Evolutionary conservation across 1,140 invertebrate species (phyloP), one percentile per base, ranked within the genome.

Genomic region (Euborellia annulipes): DNA sequence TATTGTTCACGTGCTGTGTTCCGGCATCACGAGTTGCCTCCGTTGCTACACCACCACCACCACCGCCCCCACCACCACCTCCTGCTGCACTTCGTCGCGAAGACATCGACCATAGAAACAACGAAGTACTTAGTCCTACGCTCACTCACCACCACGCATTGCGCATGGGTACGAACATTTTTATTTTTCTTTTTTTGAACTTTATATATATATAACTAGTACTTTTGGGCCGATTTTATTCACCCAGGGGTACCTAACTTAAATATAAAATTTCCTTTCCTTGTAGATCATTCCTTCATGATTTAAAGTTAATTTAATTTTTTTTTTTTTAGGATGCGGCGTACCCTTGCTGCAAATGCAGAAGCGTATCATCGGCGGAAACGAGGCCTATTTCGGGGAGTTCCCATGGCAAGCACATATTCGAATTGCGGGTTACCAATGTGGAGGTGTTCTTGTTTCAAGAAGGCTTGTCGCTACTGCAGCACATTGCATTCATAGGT

Each of bases 361-460:
- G 53, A 85, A 84, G 55, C 62, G 84, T 46, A 87, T 88, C 36
- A 85, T 88, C 37, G 80, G 80, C 9, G 79, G 79, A 2, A 60
- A 73, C 9, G 75, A 77, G 39, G 79, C 79, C 0, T 64, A 68
- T 44, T 78, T 79, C 52, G 83, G 78, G 0, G 82, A 87, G 64
- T 80, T 84, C 57, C 84, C 84, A 2, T 88, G 83, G 83, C 82
- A 87, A 61, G 82, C 82, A 1, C 83, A 86, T 54, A 82, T 88
- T 46, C 72, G 84, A 58, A 85, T 88, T 47, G 71, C 76, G 0
- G 76, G 82, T 50, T 85, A 78, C 57, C 84, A 87, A 59, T 85
- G 82, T 57, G 82, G 82, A 13, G 82, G 82, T 4, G 78, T 79
- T 13, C 59, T 80, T 38, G 68, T 80, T 56, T 65, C 61, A 52